Evolutionary conservation across 92 coral and sea anemone genomes (phyloP).

Genomic region (Phenganax stokvisi): DNA sequence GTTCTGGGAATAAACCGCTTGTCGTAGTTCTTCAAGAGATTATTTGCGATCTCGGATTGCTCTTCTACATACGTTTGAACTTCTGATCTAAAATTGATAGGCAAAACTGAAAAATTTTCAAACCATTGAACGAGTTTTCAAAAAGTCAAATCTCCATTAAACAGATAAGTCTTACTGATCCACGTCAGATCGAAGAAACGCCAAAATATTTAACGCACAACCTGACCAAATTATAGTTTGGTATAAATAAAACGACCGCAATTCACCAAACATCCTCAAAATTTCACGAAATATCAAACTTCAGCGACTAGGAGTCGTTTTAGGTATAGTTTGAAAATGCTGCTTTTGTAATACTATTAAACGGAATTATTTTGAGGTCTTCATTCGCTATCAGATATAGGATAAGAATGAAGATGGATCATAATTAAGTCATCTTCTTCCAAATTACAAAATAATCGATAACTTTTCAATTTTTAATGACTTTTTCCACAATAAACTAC

Average conservation of each 20-base stretch:
- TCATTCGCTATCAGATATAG: too few species aligned
- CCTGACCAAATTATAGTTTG: background rate
- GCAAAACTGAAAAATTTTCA: background rate
- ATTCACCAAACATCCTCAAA: background rate
- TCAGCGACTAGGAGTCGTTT: too few species aligned
- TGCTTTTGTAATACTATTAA: too few species aligned
- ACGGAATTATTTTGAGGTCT: too few species aligned
- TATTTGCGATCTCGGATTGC: background rate
- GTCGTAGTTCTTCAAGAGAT: slow-evolving; percentile 52
- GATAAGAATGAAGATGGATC: too few species aligned
- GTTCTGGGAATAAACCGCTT: slow-evolving; percentile 64
- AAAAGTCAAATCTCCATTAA: background rate
- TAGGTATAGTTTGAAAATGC: too few species aligned
- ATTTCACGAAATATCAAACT: background rate
- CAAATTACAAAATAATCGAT: too few species aligned
- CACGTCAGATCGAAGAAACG: background rate
- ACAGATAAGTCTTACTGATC: background rate
- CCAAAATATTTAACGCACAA: background rate
- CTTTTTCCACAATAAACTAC: too few species aligned
- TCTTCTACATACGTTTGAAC: background rate
- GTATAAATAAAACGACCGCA: background rate
- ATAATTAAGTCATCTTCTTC: too few species aligned
- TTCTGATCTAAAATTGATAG: background rate
- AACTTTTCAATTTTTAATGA: too few species aligned
- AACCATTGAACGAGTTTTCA: too few species aligned